phyloP scores from a whole-genome alignment of 2,113 vertebrate genomes.

The Mastomys coucha region DNA sequence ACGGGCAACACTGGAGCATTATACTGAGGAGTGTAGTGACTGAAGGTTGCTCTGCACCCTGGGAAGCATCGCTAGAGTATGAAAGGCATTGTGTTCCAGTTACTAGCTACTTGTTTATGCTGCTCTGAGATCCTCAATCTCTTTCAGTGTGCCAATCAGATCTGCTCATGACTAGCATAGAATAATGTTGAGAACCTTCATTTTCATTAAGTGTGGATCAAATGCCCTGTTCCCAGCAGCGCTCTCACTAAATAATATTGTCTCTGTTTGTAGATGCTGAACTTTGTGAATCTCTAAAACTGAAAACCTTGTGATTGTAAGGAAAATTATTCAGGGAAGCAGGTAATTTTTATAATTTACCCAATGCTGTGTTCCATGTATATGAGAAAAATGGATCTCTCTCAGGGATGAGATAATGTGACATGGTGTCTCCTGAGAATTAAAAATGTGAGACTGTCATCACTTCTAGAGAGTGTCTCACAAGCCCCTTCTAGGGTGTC shows the following conservation, averaged over 20 bases:
- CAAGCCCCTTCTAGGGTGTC: neutral
- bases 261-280: neutral
- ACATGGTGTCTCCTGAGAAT: neutral
- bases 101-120: neutral
- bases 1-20: neutral
- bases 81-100: neutral
- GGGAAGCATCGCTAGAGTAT: neutral
- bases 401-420: neutral
- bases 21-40: neutral
- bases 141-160: neutral
- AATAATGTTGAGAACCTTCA: neutral
- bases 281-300: neutral
- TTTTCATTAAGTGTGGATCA: neutral
- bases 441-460: neutral
- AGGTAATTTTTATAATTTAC: neutral
- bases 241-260: neutral
- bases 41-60: neutral
- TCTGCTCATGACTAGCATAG: neutral
- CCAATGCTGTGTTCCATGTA: neutral
- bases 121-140: neutral
- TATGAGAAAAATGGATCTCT: neutral
- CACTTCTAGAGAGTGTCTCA: neutral
- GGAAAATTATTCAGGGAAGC: neutral
- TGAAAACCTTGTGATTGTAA: neutral
- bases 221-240: neutral